phyloP scores from a whole-genome alignment of 2,797 vertebrate species.

The Dendrocincla tyrannina region DNA sequence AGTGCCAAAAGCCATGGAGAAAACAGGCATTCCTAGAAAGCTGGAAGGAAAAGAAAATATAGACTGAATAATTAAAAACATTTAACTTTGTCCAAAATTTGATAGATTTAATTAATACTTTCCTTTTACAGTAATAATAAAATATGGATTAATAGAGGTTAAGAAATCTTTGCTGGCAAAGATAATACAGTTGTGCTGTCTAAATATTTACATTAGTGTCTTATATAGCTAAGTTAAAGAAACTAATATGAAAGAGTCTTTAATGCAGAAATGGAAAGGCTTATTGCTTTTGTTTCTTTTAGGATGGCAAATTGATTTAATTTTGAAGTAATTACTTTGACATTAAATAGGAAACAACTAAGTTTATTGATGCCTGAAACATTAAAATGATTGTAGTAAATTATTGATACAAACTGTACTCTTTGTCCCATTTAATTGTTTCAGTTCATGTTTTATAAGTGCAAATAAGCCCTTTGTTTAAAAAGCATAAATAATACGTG shows the following conservation, averaged over 20 bases:
- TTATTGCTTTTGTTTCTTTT: conserved; percentile 22
- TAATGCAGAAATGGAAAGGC: not conserved
- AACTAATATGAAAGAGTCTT: not conserved
- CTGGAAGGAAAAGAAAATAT: not conserved
- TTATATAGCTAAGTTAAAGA: not conserved
- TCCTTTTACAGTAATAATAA: not conserved
- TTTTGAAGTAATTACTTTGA: conserved; percentile 44
- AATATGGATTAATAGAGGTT: not conserved
- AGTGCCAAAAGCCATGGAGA: not conserved
- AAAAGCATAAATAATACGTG: not conserved
- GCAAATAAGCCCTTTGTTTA: conserved; percentile 4
- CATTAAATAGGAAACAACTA: conserved; percentile 17
- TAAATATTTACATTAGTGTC: not conserved
- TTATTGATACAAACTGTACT: not conserved
- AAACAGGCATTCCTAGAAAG: not conserved
- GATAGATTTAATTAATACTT: not conserved
- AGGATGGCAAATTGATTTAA: not conserved
- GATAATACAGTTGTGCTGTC: not conserved
- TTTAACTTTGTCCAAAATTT: not conserved
- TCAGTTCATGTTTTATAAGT: not conserved
- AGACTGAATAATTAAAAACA: not conserved
- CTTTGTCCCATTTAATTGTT: conserved; percentile 33
- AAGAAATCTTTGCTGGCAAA: not conserved
- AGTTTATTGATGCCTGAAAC: conserved; percentile 24
- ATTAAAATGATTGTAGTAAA: not conserved